Evolutionary conservation across 2,797 vertebrate genomes (phyloP).

Genomic region (Pagetopsis macropterus): DNA sequence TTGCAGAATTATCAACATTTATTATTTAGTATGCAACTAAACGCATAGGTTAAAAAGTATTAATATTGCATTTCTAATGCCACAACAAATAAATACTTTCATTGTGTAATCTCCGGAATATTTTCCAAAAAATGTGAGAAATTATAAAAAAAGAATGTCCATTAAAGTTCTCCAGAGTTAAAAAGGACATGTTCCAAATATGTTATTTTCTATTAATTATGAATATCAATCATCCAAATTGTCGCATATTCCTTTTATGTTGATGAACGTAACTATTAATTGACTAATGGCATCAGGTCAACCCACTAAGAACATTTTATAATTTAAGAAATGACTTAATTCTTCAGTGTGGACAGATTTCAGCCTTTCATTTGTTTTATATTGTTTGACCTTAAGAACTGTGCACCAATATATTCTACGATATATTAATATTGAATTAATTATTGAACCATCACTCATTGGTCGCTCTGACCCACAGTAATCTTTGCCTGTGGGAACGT

Average conservation of each 20-base stretch:
- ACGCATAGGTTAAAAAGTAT: neutral
- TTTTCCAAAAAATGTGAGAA: neutral
- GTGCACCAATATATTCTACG: neutral
- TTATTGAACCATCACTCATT: neutral
- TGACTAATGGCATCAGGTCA: neutral
- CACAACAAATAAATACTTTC: neutral
- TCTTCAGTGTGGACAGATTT: neutral
- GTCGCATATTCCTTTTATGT: neutral
- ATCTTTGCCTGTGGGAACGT: slow-evolving; percentile 23
- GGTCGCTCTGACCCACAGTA: neutral
- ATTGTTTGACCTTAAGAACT: neutral
- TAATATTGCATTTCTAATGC: neutral
- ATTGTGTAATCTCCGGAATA: neutral
- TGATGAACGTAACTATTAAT: neutral
- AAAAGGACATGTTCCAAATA: too few species aligned
- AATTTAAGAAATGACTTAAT: neutral
- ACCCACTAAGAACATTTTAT: too few species aligned
- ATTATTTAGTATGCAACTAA: neutral
- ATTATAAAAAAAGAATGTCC: neutral
- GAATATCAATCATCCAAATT: neutral
- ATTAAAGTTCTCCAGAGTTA: too few species aligned
- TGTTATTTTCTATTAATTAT: too few species aligned
- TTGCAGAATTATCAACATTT: neutral
- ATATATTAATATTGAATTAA: neutral
- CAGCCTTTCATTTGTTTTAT: neutral